Conservation (phyloP, 2,113 vertebrate genomes). For the Elanus axillaris region DNA sequence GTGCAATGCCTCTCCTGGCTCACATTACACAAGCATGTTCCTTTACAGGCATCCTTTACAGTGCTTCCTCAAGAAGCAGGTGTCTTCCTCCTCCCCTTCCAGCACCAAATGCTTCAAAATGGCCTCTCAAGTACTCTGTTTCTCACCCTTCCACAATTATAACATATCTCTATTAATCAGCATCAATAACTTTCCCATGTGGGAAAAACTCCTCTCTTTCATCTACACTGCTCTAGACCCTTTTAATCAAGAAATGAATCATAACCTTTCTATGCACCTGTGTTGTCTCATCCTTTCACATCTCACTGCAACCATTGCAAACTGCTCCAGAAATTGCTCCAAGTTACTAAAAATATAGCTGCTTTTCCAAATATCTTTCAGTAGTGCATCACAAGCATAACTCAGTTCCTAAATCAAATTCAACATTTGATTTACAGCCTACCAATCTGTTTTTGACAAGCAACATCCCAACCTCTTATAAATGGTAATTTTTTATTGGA, state of each 20-base stretch:
- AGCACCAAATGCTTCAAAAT: background rate
- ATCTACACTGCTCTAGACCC: background rate
- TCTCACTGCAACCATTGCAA: background rate
- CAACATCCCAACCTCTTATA: background rate
- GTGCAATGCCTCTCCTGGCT: background rate
- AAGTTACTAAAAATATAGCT: background rate
- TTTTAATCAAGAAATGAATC: background rate
- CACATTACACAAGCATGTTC: rapidly evolving
- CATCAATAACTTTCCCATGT: background rate
- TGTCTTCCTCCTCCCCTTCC: background rate
- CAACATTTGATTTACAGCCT: background rate
- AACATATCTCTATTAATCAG: background rate
- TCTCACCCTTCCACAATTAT: background rate
- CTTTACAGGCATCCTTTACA: background rate
- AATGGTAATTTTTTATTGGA: background rate
- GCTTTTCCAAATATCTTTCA: background rate
- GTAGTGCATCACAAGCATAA: background rate
- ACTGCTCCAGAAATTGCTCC: background rate
- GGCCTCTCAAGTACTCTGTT: background rate
- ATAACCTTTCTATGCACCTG: background rate
- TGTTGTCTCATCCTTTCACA: background rate
- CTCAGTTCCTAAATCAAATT: background rate
- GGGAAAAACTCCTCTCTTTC: background rate
- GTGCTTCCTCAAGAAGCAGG: background rate
- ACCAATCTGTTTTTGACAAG: background rate